Conservation (phyloP, 1,140 invertebrate species). For the Brachionus manjavacas region DNA sequence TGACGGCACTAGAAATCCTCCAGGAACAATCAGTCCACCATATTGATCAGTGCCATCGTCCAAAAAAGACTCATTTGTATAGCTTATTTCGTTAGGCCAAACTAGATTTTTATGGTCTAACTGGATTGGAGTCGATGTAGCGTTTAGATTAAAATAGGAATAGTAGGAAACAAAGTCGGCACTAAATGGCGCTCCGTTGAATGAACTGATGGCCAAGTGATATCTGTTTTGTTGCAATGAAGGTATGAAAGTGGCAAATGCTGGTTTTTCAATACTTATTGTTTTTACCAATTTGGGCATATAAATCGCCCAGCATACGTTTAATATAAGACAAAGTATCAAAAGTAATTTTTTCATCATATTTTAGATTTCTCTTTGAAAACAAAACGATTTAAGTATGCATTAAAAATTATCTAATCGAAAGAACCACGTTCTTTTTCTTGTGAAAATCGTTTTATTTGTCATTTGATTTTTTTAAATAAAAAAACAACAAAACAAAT, state of each 20-base stretch:
- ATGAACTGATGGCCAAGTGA: slow-evolving; percentile 9
- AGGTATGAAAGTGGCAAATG: slow-evolving; percentile 6
- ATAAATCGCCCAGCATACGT: neutral
- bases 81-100: slow-evolving; percentile 27
- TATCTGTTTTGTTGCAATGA: neutral
- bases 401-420: neutral
- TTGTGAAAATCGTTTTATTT: neutral
- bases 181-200: slow-evolving; percentile 29
- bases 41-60: neutral
- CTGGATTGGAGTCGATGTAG: neutral
- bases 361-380: neutral
- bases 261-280: neutral
- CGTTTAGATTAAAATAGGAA: slow-evolving; percentile 16
- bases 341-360: neutral
- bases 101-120: slow-evolving; percentile 23
- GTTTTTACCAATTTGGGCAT: slow-evolving; percentile 4
- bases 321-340: neutral
- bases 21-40: slow-evolving; percentile 19
- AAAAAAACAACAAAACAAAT: neutral
- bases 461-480: neutral
- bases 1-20: slow-evolving; percentile 19
- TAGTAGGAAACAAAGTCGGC: slow-evolving; percentile 19
- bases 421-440: neutral
- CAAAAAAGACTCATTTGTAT: slow-evolving; percentile 2
- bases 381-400: neutral